These are phyloP conservation scores for Amphibalanus amphitrite DNA, from an alignment of 1,140 invertebrate genomes.

Conservation along the genomic window DNA sequence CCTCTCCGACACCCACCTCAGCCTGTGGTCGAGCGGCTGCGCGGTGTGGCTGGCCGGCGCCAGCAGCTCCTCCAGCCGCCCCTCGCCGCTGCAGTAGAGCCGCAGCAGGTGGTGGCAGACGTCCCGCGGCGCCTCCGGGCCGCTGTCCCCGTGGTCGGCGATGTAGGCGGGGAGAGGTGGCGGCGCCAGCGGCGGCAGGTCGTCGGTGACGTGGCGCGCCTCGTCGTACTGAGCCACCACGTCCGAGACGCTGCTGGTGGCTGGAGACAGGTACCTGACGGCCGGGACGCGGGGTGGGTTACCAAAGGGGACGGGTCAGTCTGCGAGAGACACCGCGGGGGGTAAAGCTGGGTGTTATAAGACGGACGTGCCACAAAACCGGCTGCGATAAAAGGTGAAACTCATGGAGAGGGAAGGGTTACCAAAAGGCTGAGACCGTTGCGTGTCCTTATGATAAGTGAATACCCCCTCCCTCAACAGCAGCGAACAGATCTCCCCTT, in stretches of 20 bases:
- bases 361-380: too few species aligned
- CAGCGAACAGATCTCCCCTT: too few species aligned
- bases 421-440: too few species aligned
- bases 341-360: too few species aligned
- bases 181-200: slow-evolving; percentile 18
- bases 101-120: slow-evolving; percentile 67
- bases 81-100: slow-evolving; percentile 44
- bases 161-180: slow-evolving; percentile 1
- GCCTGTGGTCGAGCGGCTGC: slow-evolving; percentile 61
- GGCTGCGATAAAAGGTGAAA: too few species aligned
- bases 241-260: slow-evolving; percentile 45
- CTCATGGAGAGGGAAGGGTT: too few species aligned
- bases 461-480: too few species aligned
- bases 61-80: slow-evolving; percentile 46
- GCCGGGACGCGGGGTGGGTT: neutral
- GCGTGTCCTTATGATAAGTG: too few species aligned
- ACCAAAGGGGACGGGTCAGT: too few species aligned
- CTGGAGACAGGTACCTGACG: slow-evolving; percentile 41
- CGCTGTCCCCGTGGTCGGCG: too few species aligned
- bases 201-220: slow-evolving; percentile 34
- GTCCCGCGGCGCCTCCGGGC: slow-evolving; percentile 29
- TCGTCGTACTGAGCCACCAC: slow-evolving; percentile 46
- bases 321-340: too few species aligned
- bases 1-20: slow-evolving; percentile 53
- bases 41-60: slow-evolving; percentile 57